phyloP scores from a whole-genome alignment of 2,888 invertebrate genomes.

The Eretmocerus hayati region DNA sequence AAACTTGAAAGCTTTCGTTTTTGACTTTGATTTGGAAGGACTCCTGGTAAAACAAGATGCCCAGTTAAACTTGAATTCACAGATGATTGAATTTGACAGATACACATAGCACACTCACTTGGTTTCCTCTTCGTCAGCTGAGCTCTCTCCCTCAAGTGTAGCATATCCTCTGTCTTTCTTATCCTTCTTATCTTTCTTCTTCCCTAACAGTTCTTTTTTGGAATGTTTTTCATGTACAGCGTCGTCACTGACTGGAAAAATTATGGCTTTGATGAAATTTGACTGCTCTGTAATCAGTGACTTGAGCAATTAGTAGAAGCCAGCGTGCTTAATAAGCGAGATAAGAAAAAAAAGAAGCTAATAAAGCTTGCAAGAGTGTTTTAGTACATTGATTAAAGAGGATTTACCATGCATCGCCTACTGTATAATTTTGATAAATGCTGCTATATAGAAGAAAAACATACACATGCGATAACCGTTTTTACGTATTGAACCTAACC shows the following conservation, averaged over 20 bases:
- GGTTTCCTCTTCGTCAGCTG: constrained; percentile 82
- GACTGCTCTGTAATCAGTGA: no score
- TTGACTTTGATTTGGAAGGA: constrained; percentile 72
- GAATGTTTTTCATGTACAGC: constrained; percentile 66
- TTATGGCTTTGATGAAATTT: no score
- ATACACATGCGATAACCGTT: no score
- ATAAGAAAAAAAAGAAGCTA: no score
- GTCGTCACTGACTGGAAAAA: constrained; percentile 66
- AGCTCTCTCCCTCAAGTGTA: constrained; percentile 87
- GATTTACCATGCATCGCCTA: constrained; percentile 22
- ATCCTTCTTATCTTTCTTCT: constrained; percentile 77
- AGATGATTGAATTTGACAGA: constrained; percentile 9
- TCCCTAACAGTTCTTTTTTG: constrained; percentile 70
- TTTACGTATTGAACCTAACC: constrained; percentile 20
- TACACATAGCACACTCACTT: constrained; percentile 52
- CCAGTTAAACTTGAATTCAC: constrained; percentile 4
- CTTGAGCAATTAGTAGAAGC: no score
- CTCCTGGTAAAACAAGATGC: constrained; percentile 52
- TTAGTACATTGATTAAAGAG: no score
- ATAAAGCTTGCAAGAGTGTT: no score
- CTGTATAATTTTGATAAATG: constrained; percentile 14
- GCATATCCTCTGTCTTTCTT: constrained; percentile 88
- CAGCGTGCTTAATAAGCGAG: no score
- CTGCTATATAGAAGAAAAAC: constrained; percentile 8
- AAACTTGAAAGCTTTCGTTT: constrained; percentile 82